Evolutionary conservation across 2,797 vertebrate species (phyloP).

Genomic region (Paguma larvata): DNA sequence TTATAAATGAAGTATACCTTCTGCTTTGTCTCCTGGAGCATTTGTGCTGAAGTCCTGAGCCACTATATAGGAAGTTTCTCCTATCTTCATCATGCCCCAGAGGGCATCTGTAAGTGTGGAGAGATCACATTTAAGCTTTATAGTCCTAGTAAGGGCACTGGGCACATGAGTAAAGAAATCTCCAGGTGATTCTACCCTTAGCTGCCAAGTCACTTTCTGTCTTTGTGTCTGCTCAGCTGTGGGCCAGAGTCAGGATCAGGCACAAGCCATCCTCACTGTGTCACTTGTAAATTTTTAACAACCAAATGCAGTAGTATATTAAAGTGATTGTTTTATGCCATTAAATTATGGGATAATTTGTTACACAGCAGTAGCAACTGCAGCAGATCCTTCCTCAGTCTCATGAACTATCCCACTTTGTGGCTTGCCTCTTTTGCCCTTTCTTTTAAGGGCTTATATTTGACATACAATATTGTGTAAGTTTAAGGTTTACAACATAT

Average conservation of each 20-base stretch:
- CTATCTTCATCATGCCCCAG: not conserved
- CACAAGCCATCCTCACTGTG: not conserved
- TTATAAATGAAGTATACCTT: not conserved
- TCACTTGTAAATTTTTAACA: slow-evolving; percentile 12
- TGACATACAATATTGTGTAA: not conserved
- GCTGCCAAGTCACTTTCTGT: not conserved
- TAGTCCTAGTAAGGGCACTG: not conserved
- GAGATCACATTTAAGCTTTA: not conserved
- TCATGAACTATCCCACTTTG: not conserved
- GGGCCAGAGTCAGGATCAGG: not conserved
- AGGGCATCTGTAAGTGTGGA: not conserved
- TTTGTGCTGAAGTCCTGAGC: not conserved
- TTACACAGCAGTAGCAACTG: not conserved
- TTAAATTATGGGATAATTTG: slow-evolving; percentile 5
- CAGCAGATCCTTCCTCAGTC: not conserved
- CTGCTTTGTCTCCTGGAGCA: not conserved
- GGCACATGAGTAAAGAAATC: not conserved
- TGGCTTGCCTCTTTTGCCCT: slow-evolving; percentile 21
- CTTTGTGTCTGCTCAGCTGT: not conserved
- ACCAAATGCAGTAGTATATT: not conserved
- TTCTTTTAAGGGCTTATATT: not conserved
- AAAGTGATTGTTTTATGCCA: not conserved
- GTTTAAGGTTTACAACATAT: not conserved
- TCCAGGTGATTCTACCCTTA: not conserved
- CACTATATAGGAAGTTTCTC: not conserved